Evolutionary conservation across 2,113 vertebrate genomes (phyloP), one percentile per base, ranked within the genome.

Genomic region (Oostethus manadensis): DNA sequence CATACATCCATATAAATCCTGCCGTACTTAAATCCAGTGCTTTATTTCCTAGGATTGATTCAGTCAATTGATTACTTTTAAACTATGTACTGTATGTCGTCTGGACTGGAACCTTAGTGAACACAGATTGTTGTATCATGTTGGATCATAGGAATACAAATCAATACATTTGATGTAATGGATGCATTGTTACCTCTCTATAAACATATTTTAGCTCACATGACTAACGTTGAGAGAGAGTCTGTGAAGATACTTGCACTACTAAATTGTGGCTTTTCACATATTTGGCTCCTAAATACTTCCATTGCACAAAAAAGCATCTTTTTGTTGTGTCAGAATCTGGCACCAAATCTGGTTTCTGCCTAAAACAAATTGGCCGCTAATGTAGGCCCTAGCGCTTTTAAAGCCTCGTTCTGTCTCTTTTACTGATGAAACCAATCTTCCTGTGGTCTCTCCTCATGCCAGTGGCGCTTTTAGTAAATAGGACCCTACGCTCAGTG

Each of bases 391-490:
- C 42, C 23, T 15, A 42, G 56, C 61, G 63, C 62, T 73, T 78
- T 79, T 70, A 84, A 81, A 81, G 74, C 69, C 50, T 40, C 49
- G 71, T 74, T 84, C 65, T 75, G 66, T 80, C 66, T 82, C 70
- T 83, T 42, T 83, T 64, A 57, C 53, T 60, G 71, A 71, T 74
- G 55, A 77, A 76, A 71, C 62, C 66, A 73, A 67, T 60, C 58
- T 78, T 62, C 60, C 70, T 73, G 60, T 77, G 80, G 72, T 80
- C 64, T 78, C 20, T 21, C 60, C 40, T 60, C 20, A 64, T 80
- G 78, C 78, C 77, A 80, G 38, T 51, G 17, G 44, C 51, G 62
- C 72, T 72, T 70, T 73, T 50, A 67, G 74, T 54, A 64, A 71
- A 68, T 71, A 58, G 69, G 54, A 51, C 45, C 38, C 64, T 66